Percentiles rank a stretch among this genome's conserved stretches.
Evolutionary conservation across 1,140 invertebrate species (phyloP).

Genomic region (Parapsyche elsis): DNA sequence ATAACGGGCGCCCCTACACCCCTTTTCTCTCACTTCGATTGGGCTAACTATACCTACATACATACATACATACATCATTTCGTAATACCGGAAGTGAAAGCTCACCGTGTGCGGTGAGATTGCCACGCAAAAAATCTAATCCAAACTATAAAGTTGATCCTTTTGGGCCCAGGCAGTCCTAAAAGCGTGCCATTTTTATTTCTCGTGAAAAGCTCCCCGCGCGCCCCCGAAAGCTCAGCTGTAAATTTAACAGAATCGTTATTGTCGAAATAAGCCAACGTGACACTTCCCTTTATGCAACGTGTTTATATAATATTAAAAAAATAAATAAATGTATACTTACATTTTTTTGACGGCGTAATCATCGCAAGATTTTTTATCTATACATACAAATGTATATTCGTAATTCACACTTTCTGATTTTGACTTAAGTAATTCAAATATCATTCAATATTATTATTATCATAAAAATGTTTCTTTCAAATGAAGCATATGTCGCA

Average conservation of each 20-base stretch:
- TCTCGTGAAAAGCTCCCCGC: conserved; percentile 24
- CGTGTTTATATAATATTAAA: no score
- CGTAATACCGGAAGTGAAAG: no score
- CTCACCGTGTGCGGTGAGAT: neutral
- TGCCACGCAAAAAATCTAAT: conserved; percentile 33
- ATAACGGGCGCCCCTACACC: neutral
- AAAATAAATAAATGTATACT: no score
- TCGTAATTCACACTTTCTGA: neutral
- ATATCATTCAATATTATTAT: neutral
- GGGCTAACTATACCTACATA: no score
- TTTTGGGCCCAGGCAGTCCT: conserved; percentile 33
- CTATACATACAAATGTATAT: conserved; percentile 10
- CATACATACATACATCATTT: no score
- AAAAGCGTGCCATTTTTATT: conserved; percentile 45
- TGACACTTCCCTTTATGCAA: neutral
- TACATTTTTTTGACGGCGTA: neutral
- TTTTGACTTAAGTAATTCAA: neutral
- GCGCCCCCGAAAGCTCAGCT: neutral
- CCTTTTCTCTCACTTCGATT: no score
- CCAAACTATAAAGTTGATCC: conserved; percentile 45
- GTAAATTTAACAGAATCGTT: conserved; percentile 26
- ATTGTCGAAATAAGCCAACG: conserved; percentile 18
- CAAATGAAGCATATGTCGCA: neutral
- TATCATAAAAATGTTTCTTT: neutral
- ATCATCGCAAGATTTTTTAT: neutral